Evolutionary conservation across 53 echinoderm and acorn worm genomes (phyloP).

Genomic region (Glandiceps talaboti): DNA sequence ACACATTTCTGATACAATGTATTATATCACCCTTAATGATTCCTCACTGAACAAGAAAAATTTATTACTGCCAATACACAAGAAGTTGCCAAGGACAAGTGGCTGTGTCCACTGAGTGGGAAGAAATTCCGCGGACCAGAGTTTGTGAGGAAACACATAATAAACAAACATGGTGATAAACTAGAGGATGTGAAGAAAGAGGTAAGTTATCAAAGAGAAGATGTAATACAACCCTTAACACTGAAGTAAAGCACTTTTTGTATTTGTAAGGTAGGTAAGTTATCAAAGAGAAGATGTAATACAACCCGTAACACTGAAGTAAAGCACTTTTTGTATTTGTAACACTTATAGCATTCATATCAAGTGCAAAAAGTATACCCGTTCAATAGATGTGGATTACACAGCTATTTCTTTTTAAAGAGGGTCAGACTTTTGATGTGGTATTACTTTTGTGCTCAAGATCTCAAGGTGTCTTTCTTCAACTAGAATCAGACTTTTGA

Average conservation of each 20-base stretch:
- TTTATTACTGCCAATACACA: constrained; percentile 91
- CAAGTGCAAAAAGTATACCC: too few relatives aligned
- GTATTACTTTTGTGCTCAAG: too few relatives aligned
- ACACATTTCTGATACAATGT: too few relatives aligned
- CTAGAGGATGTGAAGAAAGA: constrained; percentile 84
- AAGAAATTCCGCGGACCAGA: constrained; percentile 98
- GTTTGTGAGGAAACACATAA: constrained; percentile 96
- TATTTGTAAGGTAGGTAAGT: too few relatives aligned
- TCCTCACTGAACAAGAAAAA: constrained; percentile 78
- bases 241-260: too few relatives aligned
- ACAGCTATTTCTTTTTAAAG: too few relatives aligned
- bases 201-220: too few relatives aligned
- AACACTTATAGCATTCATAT: background rate
- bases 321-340: background rate
- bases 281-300: background rate
- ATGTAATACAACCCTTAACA: too few relatives aligned
- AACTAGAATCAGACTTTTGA: too few relatives aligned
- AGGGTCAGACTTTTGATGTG: too few relatives aligned
- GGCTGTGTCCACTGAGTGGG: constrained; percentile 96
- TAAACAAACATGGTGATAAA: constrained; percentile 91
- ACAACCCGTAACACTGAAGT: background rate
- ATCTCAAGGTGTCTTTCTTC: background rate
- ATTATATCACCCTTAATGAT: background rate
- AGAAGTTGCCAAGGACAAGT: constrained; percentile 94
- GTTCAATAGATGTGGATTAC: too few relatives aligned